These are phyloP conservation scores for Bombus sylvicola DNA, from an alignment of 1,140 invertebrate genomes.

Conservation along the genomic window DNA sequence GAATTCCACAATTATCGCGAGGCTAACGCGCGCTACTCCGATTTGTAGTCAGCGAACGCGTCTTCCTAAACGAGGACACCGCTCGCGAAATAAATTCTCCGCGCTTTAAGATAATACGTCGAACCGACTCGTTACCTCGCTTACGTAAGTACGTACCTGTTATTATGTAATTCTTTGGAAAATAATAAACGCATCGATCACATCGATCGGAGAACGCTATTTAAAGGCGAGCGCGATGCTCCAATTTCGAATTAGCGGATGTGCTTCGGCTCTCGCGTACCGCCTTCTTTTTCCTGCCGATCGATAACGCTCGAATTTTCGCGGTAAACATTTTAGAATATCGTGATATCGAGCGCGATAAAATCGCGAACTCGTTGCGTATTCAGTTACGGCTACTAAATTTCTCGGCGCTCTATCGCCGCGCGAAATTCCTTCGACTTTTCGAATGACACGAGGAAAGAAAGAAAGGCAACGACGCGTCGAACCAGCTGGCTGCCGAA, in stretches of 20 bases:
- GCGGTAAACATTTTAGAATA: background rate
- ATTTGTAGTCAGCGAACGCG: conserved; percentile 14
- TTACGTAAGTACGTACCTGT: background rate
- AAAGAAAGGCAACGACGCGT: too few species aligned
- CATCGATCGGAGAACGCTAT: background rate
- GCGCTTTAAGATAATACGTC: background rate
- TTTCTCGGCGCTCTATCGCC: too few species aligned
- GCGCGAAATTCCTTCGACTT: too few species aligned
- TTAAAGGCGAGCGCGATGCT: background rate
- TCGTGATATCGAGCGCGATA: too few species aligned
- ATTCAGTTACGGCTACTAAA: too few species aligned
- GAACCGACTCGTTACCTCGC: too few species aligned
- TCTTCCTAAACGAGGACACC: background rate
- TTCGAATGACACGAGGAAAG: too few species aligned
- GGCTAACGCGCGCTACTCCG: conserved; percentile 36
- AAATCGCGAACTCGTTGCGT: too few species aligned
- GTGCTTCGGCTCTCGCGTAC: background rate
- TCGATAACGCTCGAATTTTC: background rate
- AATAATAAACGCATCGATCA: background rate
- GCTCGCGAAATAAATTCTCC: background rate
- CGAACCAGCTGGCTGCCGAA: too few species aligned
- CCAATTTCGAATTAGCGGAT: background rate
- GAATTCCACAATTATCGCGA: conserved; percentile 66
- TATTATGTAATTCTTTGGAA: background rate
- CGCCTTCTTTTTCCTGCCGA: rapidly evolving